Evolutionary conservation across 2,888 invertebrate species (phyloP).

Genomic region (Chrysolina oricalcia): DNA sequence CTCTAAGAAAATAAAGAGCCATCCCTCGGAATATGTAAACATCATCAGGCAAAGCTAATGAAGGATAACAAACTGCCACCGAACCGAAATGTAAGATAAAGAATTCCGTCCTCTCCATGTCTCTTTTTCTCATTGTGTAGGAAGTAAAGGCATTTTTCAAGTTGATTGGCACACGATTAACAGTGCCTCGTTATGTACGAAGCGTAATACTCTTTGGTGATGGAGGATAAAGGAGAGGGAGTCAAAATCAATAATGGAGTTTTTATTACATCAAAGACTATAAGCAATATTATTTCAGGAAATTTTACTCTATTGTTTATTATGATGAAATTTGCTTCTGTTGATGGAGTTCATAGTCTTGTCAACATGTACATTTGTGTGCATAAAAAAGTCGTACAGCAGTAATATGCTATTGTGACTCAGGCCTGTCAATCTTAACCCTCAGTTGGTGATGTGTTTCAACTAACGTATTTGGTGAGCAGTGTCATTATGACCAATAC

Average conservation of each 20-base stretch:
- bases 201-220: conserved; percentile 12
- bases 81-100: conserved; percentile 30
- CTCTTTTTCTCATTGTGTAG: background rate
- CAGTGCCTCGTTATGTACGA: conserved; percentile 36
- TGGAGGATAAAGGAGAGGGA: conserved; percentile 22
- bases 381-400: too few species aligned
- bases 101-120: conserved; percentile 5
- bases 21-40: conserved; percentile 13
- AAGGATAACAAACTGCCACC: conserved; percentile 31
- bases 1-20: background rate
- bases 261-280: background rate
- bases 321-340: too few species aligned
- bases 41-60: conserved; percentile 22
- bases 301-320: background rate
- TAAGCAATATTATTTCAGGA: background rate
- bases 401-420: too few species aligned
- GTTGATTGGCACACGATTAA: conserved; percentile 44
- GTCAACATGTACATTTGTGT: too few species aligned
- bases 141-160: conserved; percentile 36
- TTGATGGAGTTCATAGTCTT: too few species aligned
- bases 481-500: too few species aligned
- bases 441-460: too few species aligned
- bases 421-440: too few species aligned
- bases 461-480: too few species aligned
- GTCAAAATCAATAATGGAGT: conserved; percentile 30